Evolutionary conservation across 2,797 vertebrate species (phyloP).

Genomic region (Nyctalus aviator): DNA sequence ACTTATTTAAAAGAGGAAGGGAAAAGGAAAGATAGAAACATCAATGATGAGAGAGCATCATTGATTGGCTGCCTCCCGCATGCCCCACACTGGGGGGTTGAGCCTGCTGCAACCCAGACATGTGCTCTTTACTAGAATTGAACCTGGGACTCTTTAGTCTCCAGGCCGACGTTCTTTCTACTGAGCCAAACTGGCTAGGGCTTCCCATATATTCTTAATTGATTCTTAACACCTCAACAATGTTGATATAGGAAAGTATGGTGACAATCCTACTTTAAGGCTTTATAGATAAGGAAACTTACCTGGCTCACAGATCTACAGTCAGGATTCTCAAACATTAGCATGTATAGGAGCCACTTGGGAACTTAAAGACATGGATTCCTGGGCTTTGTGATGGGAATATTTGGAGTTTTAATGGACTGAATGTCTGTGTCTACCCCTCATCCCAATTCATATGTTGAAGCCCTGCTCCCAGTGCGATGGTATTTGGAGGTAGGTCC

Average conservation of each 20-base stretch:
- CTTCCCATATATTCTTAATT: background rate
- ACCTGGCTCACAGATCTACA: background rate
- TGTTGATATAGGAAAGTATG: background rate
- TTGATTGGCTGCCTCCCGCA: too few relatives aligned
- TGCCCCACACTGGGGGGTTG: too few relatives aligned
- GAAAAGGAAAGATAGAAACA: too few relatives aligned
- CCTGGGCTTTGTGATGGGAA: background rate
- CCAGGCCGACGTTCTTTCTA: rapidly evolving
- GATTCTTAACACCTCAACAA: background rate
- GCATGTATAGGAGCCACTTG: background rate
- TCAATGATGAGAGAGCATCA: too few relatives aligned
- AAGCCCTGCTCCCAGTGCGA: background rate
- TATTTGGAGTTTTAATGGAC: background rate
- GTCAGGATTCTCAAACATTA: background rate
- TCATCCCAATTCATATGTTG: background rate
- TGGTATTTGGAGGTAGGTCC: background rate
- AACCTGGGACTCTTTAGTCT: too few relatives aligned
- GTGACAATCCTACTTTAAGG: background rate
- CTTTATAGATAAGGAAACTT: background rate
- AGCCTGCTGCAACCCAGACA: too few relatives aligned
- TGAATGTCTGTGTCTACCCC: background rate
- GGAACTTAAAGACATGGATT: background rate
- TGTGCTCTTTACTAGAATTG: too few relatives aligned
- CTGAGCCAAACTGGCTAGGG: too few relatives aligned
- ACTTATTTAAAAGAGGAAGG: too few relatives aligned